Percentiles rank a stretch among this genome's conserved stretches.
These are phyloP conservation scores for Hyperoodon ampullatus DNA, from an alignment of 2,113 vertebrate genomes.

Conservation along the genomic window DNA sequence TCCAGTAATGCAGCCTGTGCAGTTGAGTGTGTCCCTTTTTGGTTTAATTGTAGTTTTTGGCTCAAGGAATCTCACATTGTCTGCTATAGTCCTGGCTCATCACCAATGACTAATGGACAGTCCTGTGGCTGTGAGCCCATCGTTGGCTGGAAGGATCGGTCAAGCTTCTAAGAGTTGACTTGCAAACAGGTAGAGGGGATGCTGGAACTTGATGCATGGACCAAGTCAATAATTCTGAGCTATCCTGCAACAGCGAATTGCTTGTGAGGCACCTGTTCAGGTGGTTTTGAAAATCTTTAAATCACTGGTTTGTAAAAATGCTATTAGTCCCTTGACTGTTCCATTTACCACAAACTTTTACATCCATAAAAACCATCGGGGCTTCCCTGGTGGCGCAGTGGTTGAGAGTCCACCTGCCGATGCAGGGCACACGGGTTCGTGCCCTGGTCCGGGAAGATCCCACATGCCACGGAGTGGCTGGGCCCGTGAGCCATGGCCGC, in stretches of 20 bases:
- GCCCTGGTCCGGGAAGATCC: no score
- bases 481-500: no score
- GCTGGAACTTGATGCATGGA: neutral
- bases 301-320: slow-evolving; percentile 43
- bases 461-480: no score
- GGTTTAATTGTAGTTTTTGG: slow-evolving; percentile 54
- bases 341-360: neutral
- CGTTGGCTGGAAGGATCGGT: neutral
- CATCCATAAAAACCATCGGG: neutral
- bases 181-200: neutral
- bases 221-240: neutral
- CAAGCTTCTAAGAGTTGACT: neutral
- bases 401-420: no score
- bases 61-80: neutral
- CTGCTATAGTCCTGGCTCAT: slow-evolving; percentile 25
- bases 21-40: neutral
- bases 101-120: slow-evolving; percentile 52
- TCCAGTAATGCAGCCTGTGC: neutral
- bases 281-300: slow-evolving; percentile 46
- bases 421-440: no score
- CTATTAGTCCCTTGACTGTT: neutral
- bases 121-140: slow-evolving; percentile 29
- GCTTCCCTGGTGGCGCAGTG: no score
- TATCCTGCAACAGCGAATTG: slow-evolving; percentile 11
- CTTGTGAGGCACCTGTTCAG: neutral